A percentile compares a stretch with the other conserved stretches of the same genome.
Evolutionary conservation across 2,888 invertebrate species (phyloP).

Genomic region (Apocheima hispidaria): DNA sequence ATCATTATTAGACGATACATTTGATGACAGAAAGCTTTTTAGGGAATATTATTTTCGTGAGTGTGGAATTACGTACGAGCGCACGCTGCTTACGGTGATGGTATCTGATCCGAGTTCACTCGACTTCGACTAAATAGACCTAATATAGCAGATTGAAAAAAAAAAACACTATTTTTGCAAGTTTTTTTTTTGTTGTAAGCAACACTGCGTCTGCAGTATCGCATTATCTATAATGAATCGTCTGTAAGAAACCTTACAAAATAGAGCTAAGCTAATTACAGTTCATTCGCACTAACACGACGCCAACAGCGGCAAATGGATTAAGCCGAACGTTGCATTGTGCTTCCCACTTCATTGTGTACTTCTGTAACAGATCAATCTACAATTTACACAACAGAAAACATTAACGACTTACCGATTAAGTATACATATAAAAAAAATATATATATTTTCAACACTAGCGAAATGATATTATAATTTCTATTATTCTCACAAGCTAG

Average conservation of each 20-base stretch:
- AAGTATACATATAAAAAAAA: too few relatives aligned
- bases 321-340: constrained; percentile 1
- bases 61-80: too few relatives aligned
- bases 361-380: not conserved
- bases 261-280: constrained; percentile 27
- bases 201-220: not conserved
- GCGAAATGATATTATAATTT: not conserved
- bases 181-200: not conserved
- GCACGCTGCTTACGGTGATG: too few relatives aligned
- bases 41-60: too few relatives aligned
- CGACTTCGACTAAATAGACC: too few relatives aligned
- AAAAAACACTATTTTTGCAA: too few relatives aligned
- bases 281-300: constrained; percentile 8
- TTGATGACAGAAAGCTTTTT: too few relatives aligned
- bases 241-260: constrained; percentile 19
- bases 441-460: too few relatives aligned
- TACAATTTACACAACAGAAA: not conserved
- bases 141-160: too few relatives aligned
- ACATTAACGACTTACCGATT: not conserved
- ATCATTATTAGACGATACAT: too few relatives aligned
- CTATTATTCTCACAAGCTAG: not conserved
- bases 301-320: not conserved
- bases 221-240: not conserved
- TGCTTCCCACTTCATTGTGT: not conserved
- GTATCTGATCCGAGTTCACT: too few relatives aligned